Conservation (phyloP, 2,888 invertebrate genomes). For the Drosophila anceps region DNA sequence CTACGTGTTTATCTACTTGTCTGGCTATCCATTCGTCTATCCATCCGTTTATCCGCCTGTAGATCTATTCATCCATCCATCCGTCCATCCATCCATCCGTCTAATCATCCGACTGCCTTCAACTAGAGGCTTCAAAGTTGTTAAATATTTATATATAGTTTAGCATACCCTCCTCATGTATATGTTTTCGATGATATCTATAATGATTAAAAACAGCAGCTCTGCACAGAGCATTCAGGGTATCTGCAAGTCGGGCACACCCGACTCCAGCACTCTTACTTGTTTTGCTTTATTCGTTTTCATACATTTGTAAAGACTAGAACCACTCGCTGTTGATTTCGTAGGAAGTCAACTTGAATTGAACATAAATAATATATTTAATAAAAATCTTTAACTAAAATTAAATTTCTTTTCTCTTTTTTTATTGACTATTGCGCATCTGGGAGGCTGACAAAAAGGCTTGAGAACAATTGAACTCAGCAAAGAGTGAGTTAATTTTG, state of each 20-base stretch:
- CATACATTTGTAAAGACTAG: slow-evolving; percentile 70
- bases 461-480: slow-evolving; percentile 52
- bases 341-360: slow-evolving; percentile 41
- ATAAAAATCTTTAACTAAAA: slow-evolving; percentile 48
- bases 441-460: slow-evolving; percentile 39
- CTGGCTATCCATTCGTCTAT: not conserved
- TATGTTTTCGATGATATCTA: not conserved
- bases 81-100: too few species aligned
- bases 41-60: not conserved
- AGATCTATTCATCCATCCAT: too few species aligned
- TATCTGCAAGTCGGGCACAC: not conserved
- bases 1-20: too few species aligned
- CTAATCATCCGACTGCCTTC: not conserved
- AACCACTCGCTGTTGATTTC: slow-evolving; percentile 67
- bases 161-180: not conserved
- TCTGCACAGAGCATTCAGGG: slow-evolving; percentile 3
- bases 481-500: slow-evolving; percentile 33
- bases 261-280: slow-evolving; percentile 11
- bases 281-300: slow-evolving; percentile 39
- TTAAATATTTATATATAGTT: not conserved
- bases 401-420: slow-evolving; percentile 17
- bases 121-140: too few species aligned
- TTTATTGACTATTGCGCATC: slow-evolving; percentile 51
- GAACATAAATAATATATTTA: slow-evolving; percentile 46
- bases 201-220: not conserved